Conservation (phyloP, 37 sponge, comb jelly and placozoan genomes). For the Geodia barretti region DNA sequence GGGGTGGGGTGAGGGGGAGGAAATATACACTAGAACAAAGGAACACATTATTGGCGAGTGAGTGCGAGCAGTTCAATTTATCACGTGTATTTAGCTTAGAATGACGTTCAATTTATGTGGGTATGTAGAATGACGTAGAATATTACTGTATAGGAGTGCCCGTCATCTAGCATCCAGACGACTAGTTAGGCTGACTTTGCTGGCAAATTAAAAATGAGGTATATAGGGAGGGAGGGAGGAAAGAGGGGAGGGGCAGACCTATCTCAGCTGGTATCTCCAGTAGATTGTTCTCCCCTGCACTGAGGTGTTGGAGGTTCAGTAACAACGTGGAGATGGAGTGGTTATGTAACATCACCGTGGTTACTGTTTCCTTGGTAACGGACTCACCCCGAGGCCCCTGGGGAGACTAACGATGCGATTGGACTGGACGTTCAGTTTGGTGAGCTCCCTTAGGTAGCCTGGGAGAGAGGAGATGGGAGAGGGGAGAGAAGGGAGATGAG, state of each 20-base stretch:
- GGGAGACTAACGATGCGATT: constrained; percentile 85
- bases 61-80: too few species aligned
- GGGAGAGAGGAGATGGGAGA: constrained; percentile 88
- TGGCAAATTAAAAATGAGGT: too few species aligned
- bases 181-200: neutral
- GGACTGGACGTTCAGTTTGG: constrained; percentile 84
- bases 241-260: too few species aligned
- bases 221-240: too few species aligned
- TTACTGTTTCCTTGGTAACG: too few species aligned
- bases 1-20: neutral
- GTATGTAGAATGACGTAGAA: too few species aligned
- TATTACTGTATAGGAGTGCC: too few species aligned
- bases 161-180: neutral
- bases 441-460: constrained; percentile 86
- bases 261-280: constrained; percentile 84
- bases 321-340: constrained; percentile 67
- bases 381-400: constrained; percentile 88
- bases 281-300: constrained; percentile 94
- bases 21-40: too few species aligned
- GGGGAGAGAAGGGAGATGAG: constrained; percentile 95
- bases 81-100: too few species aligned
- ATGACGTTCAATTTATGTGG: too few species aligned
- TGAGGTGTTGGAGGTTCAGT: constrained; percentile 80
- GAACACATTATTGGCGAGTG: too few species aligned
- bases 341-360: too few species aligned